A percentile compares a stretch with the other conserved stretches of the same genome.
Evolutionary conservation across 2,113 vertebrate species (phyloP).

Genomic region (Pseudolaguvia tuberculata): DNA sequence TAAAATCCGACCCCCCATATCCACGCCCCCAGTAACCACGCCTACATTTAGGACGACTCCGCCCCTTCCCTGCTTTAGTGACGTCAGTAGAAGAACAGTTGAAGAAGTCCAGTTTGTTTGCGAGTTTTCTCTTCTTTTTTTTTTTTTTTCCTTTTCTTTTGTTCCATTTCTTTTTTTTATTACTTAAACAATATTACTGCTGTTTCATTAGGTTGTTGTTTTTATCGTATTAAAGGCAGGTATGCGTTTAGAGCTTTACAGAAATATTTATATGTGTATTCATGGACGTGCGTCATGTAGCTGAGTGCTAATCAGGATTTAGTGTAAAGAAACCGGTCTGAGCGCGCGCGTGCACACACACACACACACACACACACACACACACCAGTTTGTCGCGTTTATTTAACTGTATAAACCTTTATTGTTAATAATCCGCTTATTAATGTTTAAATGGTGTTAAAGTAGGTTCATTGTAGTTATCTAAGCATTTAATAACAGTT

Average conservation of each 20-base stretch:
- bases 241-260: not conserved
- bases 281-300: not conserved
- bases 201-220: no score
- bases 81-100: not conserved
- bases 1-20: not conserved
- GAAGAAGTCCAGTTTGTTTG: not conserved
- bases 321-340: not conserved
- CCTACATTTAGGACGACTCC: no score
- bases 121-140: not conserved
- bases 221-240: not conserved
- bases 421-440: no score
- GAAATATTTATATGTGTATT: not conserved
- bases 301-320: not conserved
- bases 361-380: not conserved
- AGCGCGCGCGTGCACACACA: not conserved
- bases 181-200: no score
- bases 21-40: not conserved
- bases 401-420: no score
- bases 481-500: no score
- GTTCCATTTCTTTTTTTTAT: no score
- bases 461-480: no score
- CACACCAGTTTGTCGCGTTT: no score
- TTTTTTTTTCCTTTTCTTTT: not conserved
- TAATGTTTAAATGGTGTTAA: no score
- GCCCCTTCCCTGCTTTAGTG: not conserved